These are phyloP conservation scores for Ganaspis sp. DNA, from an alignment of 1,140 invertebrate genomes.

Conservation along the genomic window DNA sequence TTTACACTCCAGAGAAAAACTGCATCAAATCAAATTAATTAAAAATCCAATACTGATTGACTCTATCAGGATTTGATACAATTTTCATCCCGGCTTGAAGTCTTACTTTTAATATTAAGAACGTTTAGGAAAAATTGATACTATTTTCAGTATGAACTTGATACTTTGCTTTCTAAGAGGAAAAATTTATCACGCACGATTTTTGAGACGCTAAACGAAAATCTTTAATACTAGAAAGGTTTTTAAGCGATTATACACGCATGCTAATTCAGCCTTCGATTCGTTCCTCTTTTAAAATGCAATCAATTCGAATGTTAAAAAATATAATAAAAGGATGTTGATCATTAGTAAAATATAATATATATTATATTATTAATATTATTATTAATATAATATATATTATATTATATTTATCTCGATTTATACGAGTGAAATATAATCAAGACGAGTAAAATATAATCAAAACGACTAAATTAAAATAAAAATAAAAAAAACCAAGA, in stretches of 20 bases:
- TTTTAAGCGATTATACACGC: conserved; percentile 19
- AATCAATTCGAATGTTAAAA: neutral
- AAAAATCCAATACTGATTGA: conserved; percentile 18
- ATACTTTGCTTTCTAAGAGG: neutral
- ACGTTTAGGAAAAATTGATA: conserved; percentile 25
- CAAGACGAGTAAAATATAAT: too few species aligned
- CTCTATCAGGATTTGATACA: neutral
- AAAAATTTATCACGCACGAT: conserved; percentile 8
- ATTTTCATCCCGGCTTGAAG: neutral
- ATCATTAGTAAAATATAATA: too few species aligned
- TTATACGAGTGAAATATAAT: too few species aligned
- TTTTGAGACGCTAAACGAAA: neutral
- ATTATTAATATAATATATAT: too few species aligned
- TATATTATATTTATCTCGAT: too few species aligned
- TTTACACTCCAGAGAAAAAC: neutral
- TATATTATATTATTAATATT: too few species aligned
- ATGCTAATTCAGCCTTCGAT: conserved; percentile 13
- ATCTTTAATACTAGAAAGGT: conserved; percentile 21
- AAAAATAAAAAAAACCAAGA: too few species aligned
- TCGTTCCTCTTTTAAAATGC: neutral
- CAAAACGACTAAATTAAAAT: too few species aligned
- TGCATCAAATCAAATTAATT: conserved; percentile 19
- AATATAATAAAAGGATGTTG: too few species aligned
- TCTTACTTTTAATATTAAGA: neutral
- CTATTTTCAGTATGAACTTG: neutral